Evolutionary conservation across 2,888 invertebrate species (phyloP), one percentile per base, ranked within the genome.

Genomic region (Lepidonotus clava): DNA sequence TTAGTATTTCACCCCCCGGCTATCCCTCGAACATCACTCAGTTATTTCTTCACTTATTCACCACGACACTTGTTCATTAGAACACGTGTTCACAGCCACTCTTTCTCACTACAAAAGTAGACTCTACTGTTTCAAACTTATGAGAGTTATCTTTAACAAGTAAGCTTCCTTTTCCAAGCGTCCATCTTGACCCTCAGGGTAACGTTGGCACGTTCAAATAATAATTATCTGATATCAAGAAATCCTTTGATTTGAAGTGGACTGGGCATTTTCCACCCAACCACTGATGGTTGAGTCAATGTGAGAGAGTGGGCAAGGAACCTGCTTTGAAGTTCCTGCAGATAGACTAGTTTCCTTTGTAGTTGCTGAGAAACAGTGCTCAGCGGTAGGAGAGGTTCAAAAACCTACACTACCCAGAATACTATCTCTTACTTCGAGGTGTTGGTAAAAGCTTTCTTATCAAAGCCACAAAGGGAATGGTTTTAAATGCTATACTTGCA

Each of bases 341-440:
- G n/a, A n/a, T n/a, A n/a, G n/a, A n/a, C n/a, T n/a, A 14, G 56
- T n/a, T 5, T 56, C 61, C 61, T 61, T 61, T 61, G 61, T 61
- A 61, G 61, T 61, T 24, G 11, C 56, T n/a, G 5, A 61, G 2
- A 24, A 61, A 24, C 24, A 28, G 61, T 24, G 61, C 24, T 24
- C 28, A 11, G 2, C 28, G 11, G 24, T 61, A 11, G 28, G 21
- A 24, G 21, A 2, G 11, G 24, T 28, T 11, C 28, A 61, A 61
- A 61, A 61, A 24, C n/a, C n/a, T n/a, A n/a, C n/a, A n/a, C n/a
- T n/a, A n/a, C n/a, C n/a, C n/a, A n/a, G n/a, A 61, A 61, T 24
- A n/a, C 4, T 28, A 61, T n/a, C 61, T 61, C 61, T 28, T 28
- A 2, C 24, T 28, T n/a, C 21, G 14, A 61, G 24, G 61, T 61